Conservation (phyloP, 2,888 invertebrate species). For the Cephalotes varians region DNA sequence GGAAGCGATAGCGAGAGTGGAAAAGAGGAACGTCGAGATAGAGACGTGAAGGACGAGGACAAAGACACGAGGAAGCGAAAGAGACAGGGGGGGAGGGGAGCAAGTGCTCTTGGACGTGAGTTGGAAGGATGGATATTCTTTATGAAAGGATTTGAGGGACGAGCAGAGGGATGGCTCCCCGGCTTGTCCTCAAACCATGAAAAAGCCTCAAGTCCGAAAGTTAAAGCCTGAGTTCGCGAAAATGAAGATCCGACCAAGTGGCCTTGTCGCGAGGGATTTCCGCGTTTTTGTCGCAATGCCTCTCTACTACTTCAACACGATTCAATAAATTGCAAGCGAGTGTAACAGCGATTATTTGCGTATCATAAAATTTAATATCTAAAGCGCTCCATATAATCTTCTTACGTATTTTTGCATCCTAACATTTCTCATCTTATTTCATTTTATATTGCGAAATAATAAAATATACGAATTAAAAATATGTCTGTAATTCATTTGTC, state of each 20-base stretch:
- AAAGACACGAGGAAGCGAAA: slow-evolving; percentile 24
- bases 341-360: background rate
- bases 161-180: slow-evolving; percentile 75
- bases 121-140: slow-evolving; percentile 75
- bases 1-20: slow-evolving; percentile 20
- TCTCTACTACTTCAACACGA: slow-evolving; percentile 1
- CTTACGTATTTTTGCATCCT: background rate
- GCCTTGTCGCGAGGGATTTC: slow-evolving; percentile 60
- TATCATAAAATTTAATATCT: background rate
- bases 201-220: slow-evolving; percentile 80
- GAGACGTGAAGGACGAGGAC: slow-evolving; percentile 7
- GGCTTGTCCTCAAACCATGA: slow-evolving; percentile 80
- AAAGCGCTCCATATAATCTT: background rate
- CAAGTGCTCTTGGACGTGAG: slow-evolving; percentile 47
- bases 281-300: slow-evolving; percentile 23
- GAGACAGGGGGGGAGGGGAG: slow-evolving; percentile 14
- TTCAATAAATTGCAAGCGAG: background rate
- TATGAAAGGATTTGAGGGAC: slow-evolving; percentile 80
- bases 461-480: background rate
- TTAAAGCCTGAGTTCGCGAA: slow-evolving; percentile 78
- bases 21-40: slow-evolving; percentile 2
- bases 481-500: background rate
- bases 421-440: background rate
- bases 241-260: slow-evolving; percentile 77
- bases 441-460: background rate